Conservation (phyloP, 1,140 invertebrate species). For the Argopecten irradians region DNA sequence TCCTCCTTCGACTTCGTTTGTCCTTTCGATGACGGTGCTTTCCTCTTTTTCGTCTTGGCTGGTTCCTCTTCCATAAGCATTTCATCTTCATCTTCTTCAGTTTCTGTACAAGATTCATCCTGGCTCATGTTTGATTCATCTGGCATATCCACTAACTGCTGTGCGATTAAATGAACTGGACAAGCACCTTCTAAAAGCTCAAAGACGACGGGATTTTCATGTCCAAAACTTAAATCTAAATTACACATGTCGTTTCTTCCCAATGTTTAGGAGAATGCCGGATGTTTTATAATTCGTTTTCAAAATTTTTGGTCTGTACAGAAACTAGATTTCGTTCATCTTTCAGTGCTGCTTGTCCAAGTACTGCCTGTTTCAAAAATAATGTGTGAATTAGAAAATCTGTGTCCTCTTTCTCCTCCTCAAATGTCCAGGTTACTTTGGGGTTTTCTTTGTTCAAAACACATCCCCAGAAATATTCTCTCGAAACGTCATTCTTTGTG, state of each 20-base stretch:
- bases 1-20: slow-evolving; percentile 58
- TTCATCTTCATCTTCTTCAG: slow-evolving; percentile 56
- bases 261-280: slow-evolving; percentile 63
- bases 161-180: slow-evolving; percentile 65
- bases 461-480: too few species aligned
- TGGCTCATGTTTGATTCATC: slow-evolving; percentile 56
- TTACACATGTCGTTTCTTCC: slow-evolving; percentile 64
- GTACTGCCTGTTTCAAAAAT: slow-evolving; percentile 66
- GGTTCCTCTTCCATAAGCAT: slow-evolving; percentile 52
- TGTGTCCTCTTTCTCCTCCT: slow-evolving; percentile 67
- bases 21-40: slow-evolving; percentile 45
- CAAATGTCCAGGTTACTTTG: slow-evolving; percentile 59
- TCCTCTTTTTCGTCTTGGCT: slow-evolving; percentile 56
- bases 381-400: slow-evolving; percentile 67
- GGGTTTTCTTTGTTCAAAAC: slow-evolving; percentile 64
- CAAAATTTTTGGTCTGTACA: slow-evolving; percentile 66
- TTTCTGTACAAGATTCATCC: slow-evolving; percentile 59
- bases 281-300: slow-evolving; percentile 63
- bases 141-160: slow-evolving; percentile 66
- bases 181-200: slow-evolving; percentile 64
- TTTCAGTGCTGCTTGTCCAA: slow-evolving; percentile 64
- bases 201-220: slow-evolving; percentile 62
- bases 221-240: slow-evolving; percentile 68
- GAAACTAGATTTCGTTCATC: slow-evolving; percentile 68
- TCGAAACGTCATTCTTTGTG: too few species aligned